These are phyloP conservation scores for Rhamnusium bicolor DNA, from an alignment of 2,888 invertebrate species.

Conservation along the genomic window DNA sequence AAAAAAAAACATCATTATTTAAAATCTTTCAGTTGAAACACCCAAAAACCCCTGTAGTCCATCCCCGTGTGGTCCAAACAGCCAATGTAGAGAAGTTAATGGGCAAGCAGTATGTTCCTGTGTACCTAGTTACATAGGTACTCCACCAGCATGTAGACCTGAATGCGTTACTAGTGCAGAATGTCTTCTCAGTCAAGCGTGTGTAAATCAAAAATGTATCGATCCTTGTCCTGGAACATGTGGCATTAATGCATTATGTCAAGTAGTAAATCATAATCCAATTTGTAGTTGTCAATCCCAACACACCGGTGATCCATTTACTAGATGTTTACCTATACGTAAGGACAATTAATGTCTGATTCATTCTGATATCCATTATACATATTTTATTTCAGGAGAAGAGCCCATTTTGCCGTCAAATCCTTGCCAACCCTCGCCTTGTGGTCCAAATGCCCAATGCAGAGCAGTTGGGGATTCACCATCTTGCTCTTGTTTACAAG, in stretches of 20 bases:
- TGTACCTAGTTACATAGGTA: constrained; percentile 79
- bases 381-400: constrained; percentile 42
- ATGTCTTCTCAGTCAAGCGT: constrained; percentile 80
- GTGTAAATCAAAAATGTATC: constrained; percentile 82
- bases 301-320: constrained; percentile 74
- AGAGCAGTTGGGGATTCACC: constrained; percentile 72
- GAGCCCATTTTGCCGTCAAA: constrained; percentile 63
- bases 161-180: constrained; percentile 83
- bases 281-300: constrained; percentile 82
- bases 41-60: constrained; percentile 78
- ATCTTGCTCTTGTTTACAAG: constrained; percentile 76
- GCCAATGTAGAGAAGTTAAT: constrained; percentile 74
- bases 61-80: constrained; percentile 86
- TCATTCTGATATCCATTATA: neutral
- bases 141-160: constrained; percentile 82
- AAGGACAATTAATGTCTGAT: constrained; percentile 68
- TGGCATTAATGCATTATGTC: constrained; percentile 81
- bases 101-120: constrained; percentile 84
- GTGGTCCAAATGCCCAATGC: constrained; percentile 79
- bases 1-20: too few species aligned
- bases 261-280: constrained; percentile 84
- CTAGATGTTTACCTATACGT: constrained; percentile 76
- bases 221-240: constrained; percentile 84
- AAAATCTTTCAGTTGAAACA: constrained; percentile 59
- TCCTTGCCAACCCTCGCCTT: constrained; percentile 83